Base-by-base conservation (phyloP, 2,113 vertebrate genomes). In the Pseudonaja textilis region DNA sequence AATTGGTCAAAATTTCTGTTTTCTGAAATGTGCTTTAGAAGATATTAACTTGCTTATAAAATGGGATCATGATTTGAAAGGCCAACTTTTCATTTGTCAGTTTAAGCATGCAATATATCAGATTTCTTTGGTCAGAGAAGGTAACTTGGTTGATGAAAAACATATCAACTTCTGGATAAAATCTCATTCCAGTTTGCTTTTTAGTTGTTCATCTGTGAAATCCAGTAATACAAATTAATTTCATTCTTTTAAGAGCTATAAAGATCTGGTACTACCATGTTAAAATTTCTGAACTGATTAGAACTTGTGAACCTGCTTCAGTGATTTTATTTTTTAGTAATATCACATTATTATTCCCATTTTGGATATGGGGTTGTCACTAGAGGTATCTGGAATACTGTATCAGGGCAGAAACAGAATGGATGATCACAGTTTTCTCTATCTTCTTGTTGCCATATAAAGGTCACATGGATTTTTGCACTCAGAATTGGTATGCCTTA, bases 41-140 rank as follows among this genome's bases (percentile, higher is more conserved):
- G 85, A 91, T 92, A 52, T 89, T 93, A 20, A 81, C 34, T 39
- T 74, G n/a, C 5, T 74, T 81, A 81, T 81, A 81, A 81, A 81
- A 81, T 39, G n/a, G 69, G 16, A 39, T 81, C 74, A 81, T 22
- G 34, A 42, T 81, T 81, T 81, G 34, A 81, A 18, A 39, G 34
- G 74, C 74, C 34, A 39, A 81, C 3, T 3, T 7, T 94, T 93
- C 0, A 0, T 16, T 81, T 93, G 85, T 89, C 11, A 69, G 88
- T 64, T 23, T 91, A 10, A 85, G 29, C 0, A 0, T 91, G 42
- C 10, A 93, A 64, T n/a, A 85, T 55, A 50, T 29, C 18, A 81
- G 0, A 0, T 61, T 61, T 57, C 42, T 91, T 90, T 91, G 64
- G 50, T 42, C 69, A 57, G 34, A 42, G 64, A 56, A 89, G n/a